These are phyloP conservation scores for Cyrtorhinus lividipennis DNA, from an alignment of 1,140 invertebrate species.

Conservation along the genomic window DNA sequence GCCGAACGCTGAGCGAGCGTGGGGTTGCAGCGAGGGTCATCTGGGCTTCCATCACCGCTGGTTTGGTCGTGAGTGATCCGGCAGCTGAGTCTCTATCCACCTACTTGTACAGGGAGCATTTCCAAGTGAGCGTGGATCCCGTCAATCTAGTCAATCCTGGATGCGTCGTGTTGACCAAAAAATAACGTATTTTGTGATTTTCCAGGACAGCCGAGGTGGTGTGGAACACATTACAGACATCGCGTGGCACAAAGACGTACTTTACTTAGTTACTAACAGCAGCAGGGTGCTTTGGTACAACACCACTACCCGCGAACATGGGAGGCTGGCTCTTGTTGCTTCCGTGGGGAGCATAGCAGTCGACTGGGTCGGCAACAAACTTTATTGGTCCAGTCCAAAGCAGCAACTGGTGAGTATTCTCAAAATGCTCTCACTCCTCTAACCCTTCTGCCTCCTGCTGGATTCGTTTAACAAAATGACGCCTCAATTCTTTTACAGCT, in stretches of 20 bases:
- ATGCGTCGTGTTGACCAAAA: neutral
- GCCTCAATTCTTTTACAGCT: conserved; percentile 18
- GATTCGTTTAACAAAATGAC: neutral
- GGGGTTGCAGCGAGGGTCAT: conserved; percentile 23
- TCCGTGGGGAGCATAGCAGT: conserved; percentile 64
- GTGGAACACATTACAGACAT: conserved; percentile 45
- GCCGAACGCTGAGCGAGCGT: conserved; percentile 41
- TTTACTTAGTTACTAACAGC: conserved; percentile 59
- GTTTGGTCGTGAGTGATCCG: conserved; percentile 49
- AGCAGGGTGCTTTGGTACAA: conserved; percentile 56
- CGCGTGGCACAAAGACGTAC: conserved; percentile 47
- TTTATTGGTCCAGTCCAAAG: conserved; percentile 81
- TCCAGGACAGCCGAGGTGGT: conserved; percentile 27
- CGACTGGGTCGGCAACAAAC: conserved; percentile 73
- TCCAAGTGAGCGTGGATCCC: neutral
- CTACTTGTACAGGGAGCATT: neutral
- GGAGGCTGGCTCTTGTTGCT: conserved; percentile 43
- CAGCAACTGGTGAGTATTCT: conserved; percentile 50
- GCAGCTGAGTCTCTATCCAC: neutral
- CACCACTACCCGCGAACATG: conserved; percentile 39
- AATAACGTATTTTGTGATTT: no score
- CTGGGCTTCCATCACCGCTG: conserved; percentile 18
- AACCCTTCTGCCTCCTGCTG: no score
- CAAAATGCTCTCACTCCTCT: no score
- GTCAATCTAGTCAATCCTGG: neutral